A percentile compares a stretch with the other conserved stretches of the same genome.
These are phyloP conservation scores for Rallus limicola DNA, from an alignment of 2,113 vertebrate genomes.

Conservation along the genomic window DNA sequence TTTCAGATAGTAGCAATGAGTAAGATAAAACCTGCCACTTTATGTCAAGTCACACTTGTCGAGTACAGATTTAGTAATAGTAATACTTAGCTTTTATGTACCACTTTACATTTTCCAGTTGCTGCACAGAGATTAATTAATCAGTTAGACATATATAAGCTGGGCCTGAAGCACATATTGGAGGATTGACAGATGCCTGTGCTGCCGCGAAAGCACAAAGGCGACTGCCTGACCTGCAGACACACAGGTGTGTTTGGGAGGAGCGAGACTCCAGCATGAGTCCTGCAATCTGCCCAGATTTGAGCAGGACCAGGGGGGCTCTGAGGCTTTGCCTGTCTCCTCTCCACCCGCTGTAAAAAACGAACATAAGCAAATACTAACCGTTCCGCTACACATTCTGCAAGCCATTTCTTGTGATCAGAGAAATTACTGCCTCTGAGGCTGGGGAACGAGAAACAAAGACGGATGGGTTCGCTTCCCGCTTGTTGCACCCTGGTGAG, in stretches of 20 bases:
- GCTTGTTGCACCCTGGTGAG: neutral
- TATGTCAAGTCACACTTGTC: conserved; percentile 49
- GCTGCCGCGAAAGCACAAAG: neutral
- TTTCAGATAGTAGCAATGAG: conserved; percentile 45
- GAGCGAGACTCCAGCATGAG: accelerated
- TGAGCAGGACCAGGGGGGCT: neutral
- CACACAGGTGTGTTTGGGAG: neutral
- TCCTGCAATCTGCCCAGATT: neutral
- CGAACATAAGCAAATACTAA: neutral
- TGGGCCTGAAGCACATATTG: neutral
- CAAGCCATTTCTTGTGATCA: neutral
- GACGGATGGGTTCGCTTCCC: neutral
- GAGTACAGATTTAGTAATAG: conserved; percentile 55
- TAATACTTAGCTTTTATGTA: conserved; percentile 61
- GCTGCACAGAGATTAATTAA: conserved; percentile 66
- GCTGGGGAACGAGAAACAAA: neutral
- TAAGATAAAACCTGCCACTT: conserved; percentile 60
- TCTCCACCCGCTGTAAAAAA: neutral
- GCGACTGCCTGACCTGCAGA: neutral
- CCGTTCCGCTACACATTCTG: neutral
- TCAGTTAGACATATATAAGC: conserved; percentile 7
- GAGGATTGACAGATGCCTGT: conserved; percentile 5
- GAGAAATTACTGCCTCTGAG: neutral
- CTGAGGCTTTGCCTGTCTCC: neutral
- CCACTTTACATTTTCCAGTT: conserved; percentile 62